These are phyloP conservation scores for Cheirogaleus major DNA, from an alignment of 2,797 vertebrate genomes.

Conservation along the genomic window DNA sequence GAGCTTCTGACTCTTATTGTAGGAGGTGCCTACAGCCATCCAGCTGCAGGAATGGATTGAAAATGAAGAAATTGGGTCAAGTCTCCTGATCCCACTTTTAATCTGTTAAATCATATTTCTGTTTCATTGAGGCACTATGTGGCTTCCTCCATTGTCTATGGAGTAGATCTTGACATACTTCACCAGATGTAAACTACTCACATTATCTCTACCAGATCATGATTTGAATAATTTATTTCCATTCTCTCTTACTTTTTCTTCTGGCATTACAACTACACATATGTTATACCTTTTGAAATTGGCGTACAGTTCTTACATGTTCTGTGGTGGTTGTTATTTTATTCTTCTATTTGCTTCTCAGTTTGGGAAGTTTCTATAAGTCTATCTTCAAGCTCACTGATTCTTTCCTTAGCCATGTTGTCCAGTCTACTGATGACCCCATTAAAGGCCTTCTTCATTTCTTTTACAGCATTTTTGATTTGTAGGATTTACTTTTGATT, in stretches of 20 bases:
- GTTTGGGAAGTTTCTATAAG: neutral
- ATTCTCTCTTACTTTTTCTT: neutral
- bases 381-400: neutral
- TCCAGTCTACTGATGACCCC: neutral
- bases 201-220: neutral
- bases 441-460: neutral
- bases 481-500: neutral
- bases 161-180: neutral
- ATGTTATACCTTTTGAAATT: neutral
- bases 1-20: neutral
- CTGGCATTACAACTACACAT: neutral
- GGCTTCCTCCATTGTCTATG: neutral
- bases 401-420: neutral
- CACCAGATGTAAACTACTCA: neutral
- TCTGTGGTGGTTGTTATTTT: neutral
- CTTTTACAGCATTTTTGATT: neutral
- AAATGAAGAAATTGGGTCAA: neutral
- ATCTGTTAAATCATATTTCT: neutral
- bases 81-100: neutral
- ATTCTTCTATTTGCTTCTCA: neutral
- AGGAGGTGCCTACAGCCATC: neutral
- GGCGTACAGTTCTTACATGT: neutral
- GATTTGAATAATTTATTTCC: neutral
- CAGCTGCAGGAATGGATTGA: neutral
- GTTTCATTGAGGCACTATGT: neutral